phyloP scores from a whole-genome alignment of 2,113 vertebrate genomes.

The Microcebus murinus region DNA sequence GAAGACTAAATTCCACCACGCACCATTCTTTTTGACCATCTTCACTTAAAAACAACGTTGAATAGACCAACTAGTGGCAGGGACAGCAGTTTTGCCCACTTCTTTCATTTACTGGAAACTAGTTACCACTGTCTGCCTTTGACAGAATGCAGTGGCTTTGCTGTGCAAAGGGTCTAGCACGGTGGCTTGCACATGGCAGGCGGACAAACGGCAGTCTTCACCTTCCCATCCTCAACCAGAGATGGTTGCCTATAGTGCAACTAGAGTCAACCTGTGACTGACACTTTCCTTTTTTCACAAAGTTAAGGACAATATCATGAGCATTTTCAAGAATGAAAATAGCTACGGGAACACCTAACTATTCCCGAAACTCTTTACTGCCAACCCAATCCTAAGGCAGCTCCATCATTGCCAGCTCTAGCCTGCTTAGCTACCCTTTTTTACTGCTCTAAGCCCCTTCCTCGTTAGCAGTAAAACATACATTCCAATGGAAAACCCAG shows the following conservation, averaged over 20 bases:
- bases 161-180: neutral
- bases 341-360: neutral
- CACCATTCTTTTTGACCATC: neutral
- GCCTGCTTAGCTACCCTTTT: too few relatives aligned
- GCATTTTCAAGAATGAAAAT: neutral
- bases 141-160: neutral
- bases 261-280: neutral
- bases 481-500: accelerated
- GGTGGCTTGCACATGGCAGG: neutral
- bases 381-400: neutral
- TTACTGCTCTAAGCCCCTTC: neutral
- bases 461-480: neutral
- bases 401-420: neutral
- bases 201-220: neutral
- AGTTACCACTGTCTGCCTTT: neutral
- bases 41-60: neutral
- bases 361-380: neutral
- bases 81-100: neutral
- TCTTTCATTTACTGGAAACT: neutral
- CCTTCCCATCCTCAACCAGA: neutral
- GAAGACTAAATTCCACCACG: neutral
- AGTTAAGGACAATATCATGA: neutral
- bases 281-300: neutral
- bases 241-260: neutral
- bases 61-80: neutral